phyloP scores from a whole-genome alignment of 1,140 invertebrate genomes.

The Drosophila ambigua region DNA sequence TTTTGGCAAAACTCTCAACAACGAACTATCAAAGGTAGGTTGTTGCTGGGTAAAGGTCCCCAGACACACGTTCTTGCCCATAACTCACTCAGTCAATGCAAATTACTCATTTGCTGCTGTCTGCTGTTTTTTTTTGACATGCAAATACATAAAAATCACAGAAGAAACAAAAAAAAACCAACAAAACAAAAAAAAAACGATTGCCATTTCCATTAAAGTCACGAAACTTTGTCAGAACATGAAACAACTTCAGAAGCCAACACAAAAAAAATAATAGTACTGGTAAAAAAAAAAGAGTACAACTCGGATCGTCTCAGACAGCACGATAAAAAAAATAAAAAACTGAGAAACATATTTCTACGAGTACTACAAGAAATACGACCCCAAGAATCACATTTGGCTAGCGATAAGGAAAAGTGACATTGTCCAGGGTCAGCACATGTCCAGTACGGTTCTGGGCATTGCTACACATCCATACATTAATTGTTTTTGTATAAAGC shows the following conservation, averaged over 20 bases:
- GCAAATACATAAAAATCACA: constrained; percentile 36
- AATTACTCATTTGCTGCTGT: constrained; percentile 10
- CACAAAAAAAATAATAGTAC: constrained; percentile 6
- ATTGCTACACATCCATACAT: constrained; percentile 4
- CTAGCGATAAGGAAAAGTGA: constrained; percentile 69
- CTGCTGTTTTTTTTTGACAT: constrained; percentile 3
- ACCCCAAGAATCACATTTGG: constrained; percentile 49
- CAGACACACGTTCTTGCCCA: constrained; percentile 7
- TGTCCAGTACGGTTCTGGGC: constrained; percentile 21
- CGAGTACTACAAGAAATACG: constrained; percentile 42
- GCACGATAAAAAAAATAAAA: constrained; percentile 42
- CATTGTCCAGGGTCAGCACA: constrained; percentile 70
- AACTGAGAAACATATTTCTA: constrained; percentile 33
- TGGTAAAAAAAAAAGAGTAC: constrained; percentile 26
- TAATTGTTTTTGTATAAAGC: not conserved
- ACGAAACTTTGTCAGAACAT: constrained; percentile 47
- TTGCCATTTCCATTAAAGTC: constrained; percentile 61
- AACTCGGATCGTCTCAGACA: constrained; percentile 34
- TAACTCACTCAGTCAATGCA: constrained; percentile 41
- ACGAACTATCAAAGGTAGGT: constrained; percentile 15
- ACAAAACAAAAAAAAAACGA: constrained; percentile 31
- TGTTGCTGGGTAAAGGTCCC: not conserved
- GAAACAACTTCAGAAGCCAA: constrained; percentile 27
- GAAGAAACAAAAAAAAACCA: constrained; percentile 4
- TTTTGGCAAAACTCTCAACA: constrained; percentile 16